phyloP scores from a whole-genome alignment of 2,797 vertebrate genomes.

The Toxotes lorentzi region DNA sequence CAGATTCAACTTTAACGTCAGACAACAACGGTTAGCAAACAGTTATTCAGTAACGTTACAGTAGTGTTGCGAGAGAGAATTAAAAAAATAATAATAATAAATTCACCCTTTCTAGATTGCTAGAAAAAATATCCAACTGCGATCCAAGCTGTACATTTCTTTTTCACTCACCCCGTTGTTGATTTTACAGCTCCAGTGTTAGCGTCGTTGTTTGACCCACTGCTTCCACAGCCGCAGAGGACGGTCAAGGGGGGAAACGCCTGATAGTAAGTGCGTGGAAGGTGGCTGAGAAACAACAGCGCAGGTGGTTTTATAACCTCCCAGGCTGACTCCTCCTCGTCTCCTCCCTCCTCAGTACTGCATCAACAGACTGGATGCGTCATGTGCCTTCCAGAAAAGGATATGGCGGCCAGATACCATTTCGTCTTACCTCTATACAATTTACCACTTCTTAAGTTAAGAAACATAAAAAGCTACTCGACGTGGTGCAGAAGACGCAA shows the following conservation, averaged over 20 bases:
- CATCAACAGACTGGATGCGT: slow-evolving; percentile 56
- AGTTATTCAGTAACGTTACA: rapidly evolving
- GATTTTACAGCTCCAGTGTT: slow-evolving; percentile 88
- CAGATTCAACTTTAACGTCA: background rate
- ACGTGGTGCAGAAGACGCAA: rapidly evolving
- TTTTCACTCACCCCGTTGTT: slow-evolving; percentile 82
- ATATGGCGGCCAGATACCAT: slow-evolving; percentile 45
- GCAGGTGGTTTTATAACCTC: slow-evolving; percentile 82
- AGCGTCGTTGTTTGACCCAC: slow-evolving; percentile 82
- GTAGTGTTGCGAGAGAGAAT: background rate
- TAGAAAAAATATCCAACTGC: rapidly evolving
- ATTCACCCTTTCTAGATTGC: rapidly evolving
- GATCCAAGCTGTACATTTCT: background rate
- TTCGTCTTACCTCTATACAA: background rate
- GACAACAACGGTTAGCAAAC: background rate
- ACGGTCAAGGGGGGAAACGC: slow-evolving; percentile 56
- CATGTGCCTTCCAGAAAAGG: slow-evolving; percentile 72
- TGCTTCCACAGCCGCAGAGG: slow-evolving; percentile 83
- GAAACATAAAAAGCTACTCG: rapidly evolving
- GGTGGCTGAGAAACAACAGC: slow-evolving; percentile 41
- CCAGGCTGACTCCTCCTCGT: slow-evolving; percentile 61
- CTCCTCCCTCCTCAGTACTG: slow-evolving; percentile 31
- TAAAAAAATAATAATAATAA: too few species aligned
- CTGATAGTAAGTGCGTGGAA: slow-evolving; percentile 73
- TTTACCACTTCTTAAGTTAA: background rate